Evolutionary conservation across 2,888 invertebrate genomes (phyloP).

Genomic region (Ectropis crepuscularia): DNA sequence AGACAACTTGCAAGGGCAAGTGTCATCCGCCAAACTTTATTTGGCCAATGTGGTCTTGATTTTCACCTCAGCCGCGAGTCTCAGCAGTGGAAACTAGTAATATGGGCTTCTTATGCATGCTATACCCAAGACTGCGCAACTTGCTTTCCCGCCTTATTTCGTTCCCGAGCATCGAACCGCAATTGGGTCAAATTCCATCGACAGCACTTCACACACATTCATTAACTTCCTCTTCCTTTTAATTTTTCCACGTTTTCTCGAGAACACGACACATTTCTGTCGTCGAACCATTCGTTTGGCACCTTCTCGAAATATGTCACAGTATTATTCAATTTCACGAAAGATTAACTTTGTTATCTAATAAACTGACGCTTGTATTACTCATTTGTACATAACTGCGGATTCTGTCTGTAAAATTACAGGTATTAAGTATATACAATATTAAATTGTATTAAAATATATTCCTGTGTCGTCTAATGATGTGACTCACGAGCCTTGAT

Average conservation of each 20-base stretch:
- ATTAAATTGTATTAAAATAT: constrained; percentile 4
- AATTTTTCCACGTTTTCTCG: constrained; percentile 48
- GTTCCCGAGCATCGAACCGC: constrained; percentile 55
- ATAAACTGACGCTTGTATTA: constrained; percentile 32
- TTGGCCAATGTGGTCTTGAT: too few relatives aligned
- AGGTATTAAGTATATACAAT: neutral
- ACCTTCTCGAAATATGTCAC: constrained; percentile 57
- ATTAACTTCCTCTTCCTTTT: constrained; percentile 64
- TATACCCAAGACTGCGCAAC: constrained; percentile 3
- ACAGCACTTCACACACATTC: constrained; percentile 57
- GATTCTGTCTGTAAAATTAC: constrained; percentile 6
- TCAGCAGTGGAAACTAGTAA: too few relatives aligned
- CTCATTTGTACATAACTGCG: constrained; percentile 24
- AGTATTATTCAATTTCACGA: constrained; percentile 68
- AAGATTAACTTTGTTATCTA: constrained; percentile 66
- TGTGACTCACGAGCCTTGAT: constrained; percentile 22
- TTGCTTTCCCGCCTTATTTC: constrained; percentile 25
- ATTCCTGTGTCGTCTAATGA: constrained; percentile 6
- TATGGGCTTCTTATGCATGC: neutral
- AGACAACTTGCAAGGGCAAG: too few relatives aligned
- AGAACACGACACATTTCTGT: constrained; percentile 64
- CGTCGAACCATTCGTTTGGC: constrained; percentile 58
- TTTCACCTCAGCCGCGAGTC: too few relatives aligned
- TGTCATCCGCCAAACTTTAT: too few relatives aligned
- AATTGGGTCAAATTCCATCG: constrained; percentile 68